These are phyloP conservation scores for Holacanthus passer DNA, from an alignment of 2,113 vertebrate species.

Conservation along the genomic window DNA sequence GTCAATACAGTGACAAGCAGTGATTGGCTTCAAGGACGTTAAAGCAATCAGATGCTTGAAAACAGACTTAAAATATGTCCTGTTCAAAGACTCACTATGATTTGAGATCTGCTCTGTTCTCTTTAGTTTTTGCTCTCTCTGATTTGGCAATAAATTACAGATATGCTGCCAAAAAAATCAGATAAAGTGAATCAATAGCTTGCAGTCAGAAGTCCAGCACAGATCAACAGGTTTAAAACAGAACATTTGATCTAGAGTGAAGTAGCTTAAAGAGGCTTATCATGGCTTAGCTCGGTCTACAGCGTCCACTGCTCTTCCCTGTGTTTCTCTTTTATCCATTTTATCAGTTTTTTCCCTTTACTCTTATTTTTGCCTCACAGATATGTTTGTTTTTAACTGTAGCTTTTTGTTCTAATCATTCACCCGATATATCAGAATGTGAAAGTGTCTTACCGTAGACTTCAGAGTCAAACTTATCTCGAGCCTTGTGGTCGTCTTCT, in stretches of 20 bases:
- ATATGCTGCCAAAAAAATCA: slow-evolving; percentile 37
- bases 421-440: neutral
- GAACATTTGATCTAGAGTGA: slow-evolving; percentile 67
- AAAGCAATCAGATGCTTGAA: neutral
- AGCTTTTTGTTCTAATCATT: neutral
- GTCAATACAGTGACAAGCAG: neutral
- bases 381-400: neutral
- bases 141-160: slow-evolving; percentile 12
- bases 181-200: slow-evolving; percentile 45
- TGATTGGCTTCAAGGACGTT: neutral
- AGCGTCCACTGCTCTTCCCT: slow-evolving; percentile 32
- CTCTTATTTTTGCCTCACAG: neutral
- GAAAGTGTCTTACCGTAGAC: slow-evolving; percentile 51
- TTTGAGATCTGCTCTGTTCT: neutral
- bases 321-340: neutral
- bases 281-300: slow-evolving; percentile 36
- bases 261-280: slow-evolving; percentile 74
- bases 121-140: neutral
- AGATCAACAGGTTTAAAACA: slow-evolving; percentile 67
- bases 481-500: slow-evolving; percentile 45
- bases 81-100: neutral
- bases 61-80: neutral
- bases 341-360: neutral
- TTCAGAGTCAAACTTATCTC: slow-evolving; percentile 66
- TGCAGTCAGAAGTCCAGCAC: slow-evolving; percentile 27